A percentile compares a stretch with the other conserved stretches of the same genome.
Conservation (phyloP, 2,797 vertebrate genomes). For the Epinephelus coioides region DNA sequence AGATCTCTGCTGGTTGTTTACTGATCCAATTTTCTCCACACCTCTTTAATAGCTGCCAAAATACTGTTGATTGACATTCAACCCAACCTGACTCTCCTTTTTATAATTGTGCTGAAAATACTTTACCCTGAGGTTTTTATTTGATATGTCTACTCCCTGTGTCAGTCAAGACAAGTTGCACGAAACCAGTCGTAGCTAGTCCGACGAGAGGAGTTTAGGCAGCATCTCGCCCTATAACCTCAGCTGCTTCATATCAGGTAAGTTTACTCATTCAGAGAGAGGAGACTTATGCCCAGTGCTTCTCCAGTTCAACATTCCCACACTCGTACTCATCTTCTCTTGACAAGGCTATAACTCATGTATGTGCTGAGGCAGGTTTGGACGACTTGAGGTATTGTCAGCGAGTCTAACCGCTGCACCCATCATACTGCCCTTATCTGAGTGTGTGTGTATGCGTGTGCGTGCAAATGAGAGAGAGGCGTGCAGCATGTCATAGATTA, state of each 20-base stretch:
- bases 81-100: not conserved
- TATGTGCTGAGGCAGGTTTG: slow-evolving; percentile 68
- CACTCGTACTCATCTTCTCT: slow-evolving; percentile 34
- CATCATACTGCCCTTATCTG: slow-evolving; percentile 21
- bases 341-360: slow-evolving; percentile 60
- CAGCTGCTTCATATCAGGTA: slow-evolving; percentile 39
- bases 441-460: not conserved
- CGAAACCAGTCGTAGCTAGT: slow-evolving; percentile 50
- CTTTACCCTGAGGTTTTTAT: slow-evolving; percentile 26
- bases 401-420: slow-evolving; percentile 38
- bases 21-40: not conserved
- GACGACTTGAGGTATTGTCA: slow-evolving; percentile 45
- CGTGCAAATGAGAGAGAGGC: not conserved
- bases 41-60: slow-evolving; percentile 2
- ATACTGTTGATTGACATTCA: slow-evolving; percentile 10
- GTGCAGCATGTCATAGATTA: slow-evolving; percentile 14
- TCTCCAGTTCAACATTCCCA: slow-evolving; percentile 52
- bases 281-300: slow-evolving; percentile 19
- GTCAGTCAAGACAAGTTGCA: slow-evolving; percentile 19
- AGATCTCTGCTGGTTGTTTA: slow-evolving; percentile 8
- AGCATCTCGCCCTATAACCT: slow-evolving; percentile 40
- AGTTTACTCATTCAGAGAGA: slow-evolving; percentile 41
- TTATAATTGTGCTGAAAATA: slow-evolving; percentile 19
- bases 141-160: not conserved
- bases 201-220: slow-evolving; percentile 33